Evolutionary conservation across 1,140 invertebrate genomes (phyloP), one percentile per base, ranked within the genome.

Genomic region (Pectinophora gossypiella): DNA sequence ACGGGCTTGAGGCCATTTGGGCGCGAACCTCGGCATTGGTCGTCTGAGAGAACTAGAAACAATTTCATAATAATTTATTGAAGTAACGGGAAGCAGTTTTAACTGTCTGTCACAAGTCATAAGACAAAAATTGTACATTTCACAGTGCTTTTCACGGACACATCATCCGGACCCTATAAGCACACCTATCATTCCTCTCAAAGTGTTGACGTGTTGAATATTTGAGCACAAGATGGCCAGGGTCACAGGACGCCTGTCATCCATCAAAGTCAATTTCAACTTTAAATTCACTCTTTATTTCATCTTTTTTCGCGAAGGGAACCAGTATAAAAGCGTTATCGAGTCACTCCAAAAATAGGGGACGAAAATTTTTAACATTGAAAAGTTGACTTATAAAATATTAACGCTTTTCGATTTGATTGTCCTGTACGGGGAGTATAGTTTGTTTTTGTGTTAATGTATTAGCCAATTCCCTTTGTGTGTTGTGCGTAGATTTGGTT

Each of bases 181-280:
- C n/a, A n/a, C n/a, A n/a, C n/a, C n/a, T n/a, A n/a, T n/a, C n/a
- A n/a, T n/a, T n/a, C n/a, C n/a, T n/a, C n/a, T n/a, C n/a, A n/a
- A n/a, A n/a, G 47, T 65, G 72, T 60, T 70, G 69, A 70, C 66
- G 20, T 64, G 56, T 38, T 74, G 59, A 84, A 84, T 84, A 72
- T 79, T 84, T 70, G 51, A 81, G 44, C 36, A 44, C 67, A 79
- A 81, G 80, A 81, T 68, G 68, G 54, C 59, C 62, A 54, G 68
- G 76, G 76, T 76, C 74, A 77, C 57, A 52, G 10, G 54, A 44
- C 36, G 32, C 53, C 7, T 71, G 72, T 80, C 80, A 80, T 81
- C 69, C 63, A 72, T 84, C 80, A 84, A 81, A 76, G 76, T 74
- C 80, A 76, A 80, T 75, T 79, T 72, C 53, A 79, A 81, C 64